These are phyloP conservation scores for Eurypyga helias DNA, from an alignment of 2,113 vertebrate species.

Conservation along the genomic window DNA sequence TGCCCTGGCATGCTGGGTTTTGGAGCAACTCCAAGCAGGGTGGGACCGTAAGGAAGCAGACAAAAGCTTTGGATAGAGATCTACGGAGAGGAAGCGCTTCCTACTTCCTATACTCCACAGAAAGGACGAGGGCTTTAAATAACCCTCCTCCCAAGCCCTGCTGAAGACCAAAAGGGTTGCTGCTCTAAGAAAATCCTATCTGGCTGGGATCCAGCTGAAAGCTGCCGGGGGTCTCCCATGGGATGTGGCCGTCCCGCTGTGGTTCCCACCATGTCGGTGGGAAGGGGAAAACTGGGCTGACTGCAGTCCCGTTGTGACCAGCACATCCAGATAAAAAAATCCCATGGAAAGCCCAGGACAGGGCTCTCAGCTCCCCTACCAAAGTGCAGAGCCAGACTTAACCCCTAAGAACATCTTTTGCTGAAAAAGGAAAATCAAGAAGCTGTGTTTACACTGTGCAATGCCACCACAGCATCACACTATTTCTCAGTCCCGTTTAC, in stretches of 20 bases:
- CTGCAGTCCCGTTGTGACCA: not conserved
- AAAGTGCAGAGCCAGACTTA: not conserved
- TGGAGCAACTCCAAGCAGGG: conserved; percentile 26
- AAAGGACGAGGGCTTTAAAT: conserved; percentile 53
- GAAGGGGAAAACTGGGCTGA: not conserved
- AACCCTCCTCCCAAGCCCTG: not conserved
- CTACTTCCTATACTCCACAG: conserved; percentile 39
- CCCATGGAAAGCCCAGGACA: not conserved
- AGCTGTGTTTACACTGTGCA: not conserved
- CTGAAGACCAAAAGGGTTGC: not conserved
- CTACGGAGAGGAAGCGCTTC: conserved; percentile 44
- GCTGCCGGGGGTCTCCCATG: not conserved
- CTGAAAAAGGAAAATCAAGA: not conserved
- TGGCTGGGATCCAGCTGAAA: not conserved
- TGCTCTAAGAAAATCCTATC: not conserved
- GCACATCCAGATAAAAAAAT: not conserved
- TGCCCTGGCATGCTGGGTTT: not conserved
- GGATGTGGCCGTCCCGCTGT: fast-evolving
- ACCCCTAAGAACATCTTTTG: not conserved
- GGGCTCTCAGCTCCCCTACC: not conserved
- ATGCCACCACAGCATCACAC: not conserved
- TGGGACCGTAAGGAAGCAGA: conserved; percentile 36
- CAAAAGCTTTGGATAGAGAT: conserved; percentile 57
- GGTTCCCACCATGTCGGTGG: not conserved
- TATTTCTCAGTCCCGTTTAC: not conserved